Evolutionary conservation across 2,888 invertebrate genomes (phyloP).

Genomic region (Lasioglossum zephyrum): DNA sequence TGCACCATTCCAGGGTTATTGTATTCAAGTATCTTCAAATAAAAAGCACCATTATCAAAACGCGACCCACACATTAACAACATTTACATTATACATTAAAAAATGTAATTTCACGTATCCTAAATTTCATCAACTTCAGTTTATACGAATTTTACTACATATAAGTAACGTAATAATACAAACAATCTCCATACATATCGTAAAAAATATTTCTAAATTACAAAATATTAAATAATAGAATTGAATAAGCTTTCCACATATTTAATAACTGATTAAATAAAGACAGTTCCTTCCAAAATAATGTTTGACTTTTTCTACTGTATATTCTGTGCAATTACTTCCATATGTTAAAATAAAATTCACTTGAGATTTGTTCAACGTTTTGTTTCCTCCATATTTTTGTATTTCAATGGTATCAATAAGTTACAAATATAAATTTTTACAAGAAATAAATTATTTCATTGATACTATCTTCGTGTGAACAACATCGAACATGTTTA

Average conservation of each 20-base stretch:
- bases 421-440: slow-evolving; percentile 20
- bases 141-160: slow-evolving; percentile 20
- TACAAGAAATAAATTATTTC: slow-evolving; percentile 27
- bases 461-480: slow-evolving; percentile 21
- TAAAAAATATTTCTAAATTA: neutral
- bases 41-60: slow-evolving; percentile 55
- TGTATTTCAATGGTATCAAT: slow-evolving; percentile 7
- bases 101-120: slow-evolving; percentile 12
- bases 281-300: slow-evolving; percentile 27
- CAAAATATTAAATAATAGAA: slow-evolving; percentile 15
- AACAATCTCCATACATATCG: slow-evolving; percentile 12
- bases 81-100: slow-evolving; percentile 29
- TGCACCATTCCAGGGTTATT: slow-evolving; percentile 51
- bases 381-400: slow-evolving; percentile 13
- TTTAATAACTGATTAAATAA: slow-evolving; percentile 21
- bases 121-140: slow-evolving; percentile 14
- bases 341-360: slow-evolving; percentile 36
- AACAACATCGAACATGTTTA: slow-evolving; percentile 20
- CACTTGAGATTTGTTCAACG: slow-evolving; percentile 22
- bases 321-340: slow-evolving; percentile 21
- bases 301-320: slow-evolving; percentile 31
- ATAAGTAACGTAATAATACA: slow-evolving; percentile 29
- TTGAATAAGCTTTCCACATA: neutral
- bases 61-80: slow-evolving; percentile 15
- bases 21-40: slow-evolving; percentile 35